These are phyloP conservation scores for Drosophila parvula DNA, from an alignment of 1,140 invertebrate species.

Conservation along the genomic window DNA sequence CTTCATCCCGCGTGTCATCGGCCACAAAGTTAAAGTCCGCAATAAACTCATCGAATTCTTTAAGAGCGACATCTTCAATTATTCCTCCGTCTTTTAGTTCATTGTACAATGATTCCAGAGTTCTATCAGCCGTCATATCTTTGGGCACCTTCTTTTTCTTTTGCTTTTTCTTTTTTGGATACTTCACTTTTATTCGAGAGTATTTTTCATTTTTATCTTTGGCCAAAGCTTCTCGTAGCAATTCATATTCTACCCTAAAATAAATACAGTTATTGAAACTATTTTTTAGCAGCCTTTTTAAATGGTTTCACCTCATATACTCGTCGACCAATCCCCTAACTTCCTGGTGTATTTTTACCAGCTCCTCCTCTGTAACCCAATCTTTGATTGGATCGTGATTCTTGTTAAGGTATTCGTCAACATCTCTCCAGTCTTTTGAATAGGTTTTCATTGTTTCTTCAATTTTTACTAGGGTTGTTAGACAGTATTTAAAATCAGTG, in stretches of 20 bases:
- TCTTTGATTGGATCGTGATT: conserved; percentile 84
- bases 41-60: conserved; percentile 87
- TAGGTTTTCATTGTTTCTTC: conserved; percentile 83
- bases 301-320: conserved; percentile 84
- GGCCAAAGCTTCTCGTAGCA: conserved; percentile 85
- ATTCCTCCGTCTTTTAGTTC: conserved; percentile 91
- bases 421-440: conserved; percentile 84
- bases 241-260: conserved; percentile 84
- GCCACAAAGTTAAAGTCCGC: conserved; percentile 90
- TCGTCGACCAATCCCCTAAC: conserved; percentile 86
- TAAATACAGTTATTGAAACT: neutral
- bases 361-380: conserved; percentile 85
- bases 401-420: conserved; percentile 84
- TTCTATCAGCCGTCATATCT: conserved; percentile 91
- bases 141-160: conserved; percentile 88
- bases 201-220: conserved; percentile 84
- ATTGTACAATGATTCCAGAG: conserved; percentile 90
- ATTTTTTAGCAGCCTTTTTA: neutral
- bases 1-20: conserved; percentile 84
- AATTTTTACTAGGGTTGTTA: conserved; percentile 54
- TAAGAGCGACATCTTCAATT: conserved; percentile 88
- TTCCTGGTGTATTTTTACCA: conserved; percentile 85
- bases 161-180: conserved; percentile 83
- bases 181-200: conserved; percentile 73
- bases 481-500: neutral